A percentile compares a stretch with the other conserved stretches of the same genome.
phyloP scores from a whole-genome alignment of 2,888 invertebrate genomes.

The Drosophila quasianomalipes region DNA sequence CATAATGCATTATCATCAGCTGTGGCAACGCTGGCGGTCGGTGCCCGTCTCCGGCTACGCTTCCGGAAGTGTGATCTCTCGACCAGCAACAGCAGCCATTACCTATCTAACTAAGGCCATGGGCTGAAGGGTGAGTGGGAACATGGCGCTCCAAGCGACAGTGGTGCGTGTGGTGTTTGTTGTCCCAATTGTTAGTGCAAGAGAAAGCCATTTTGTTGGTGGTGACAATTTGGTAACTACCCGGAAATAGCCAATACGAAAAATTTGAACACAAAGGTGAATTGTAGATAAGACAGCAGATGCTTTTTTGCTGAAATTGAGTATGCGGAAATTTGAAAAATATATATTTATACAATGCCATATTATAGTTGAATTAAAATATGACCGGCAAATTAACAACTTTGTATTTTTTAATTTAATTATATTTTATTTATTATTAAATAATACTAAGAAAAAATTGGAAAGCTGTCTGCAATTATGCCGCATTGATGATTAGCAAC shows the following conservation, averaged over 20 bases:
- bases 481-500: background rate
- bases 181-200: background rate
- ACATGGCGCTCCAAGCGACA: constrained; percentile 54
- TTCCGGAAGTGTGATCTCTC: constrained; percentile 56
- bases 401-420: background rate
- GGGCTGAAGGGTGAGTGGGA: constrained; percentile 7
- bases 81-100: constrained; percentile 48
- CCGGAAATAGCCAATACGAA: constrained; percentile 5
- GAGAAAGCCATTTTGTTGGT: constrained; percentile 49
- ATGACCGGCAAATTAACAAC: background rate
- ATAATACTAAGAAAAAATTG: background rate
- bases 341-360: background rate
- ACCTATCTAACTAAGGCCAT: background rate
- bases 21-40: constrained; percentile 68
- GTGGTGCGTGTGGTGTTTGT: constrained; percentile 49
- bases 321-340: background rate
- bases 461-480: background rate
- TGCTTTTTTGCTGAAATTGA: background rate
- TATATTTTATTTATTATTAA: background rate
- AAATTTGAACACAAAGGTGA: background rate
- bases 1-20: constrained; percentile 75
- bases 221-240: constrained; percentile 25
- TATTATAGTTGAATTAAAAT: background rate
- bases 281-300: constrained; percentile 1
- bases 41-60: constrained; percentile 25